Base-by-base conservation (phyloP, 2,888 invertebrate genomes). In the Mythimna vitellina region DNA sequence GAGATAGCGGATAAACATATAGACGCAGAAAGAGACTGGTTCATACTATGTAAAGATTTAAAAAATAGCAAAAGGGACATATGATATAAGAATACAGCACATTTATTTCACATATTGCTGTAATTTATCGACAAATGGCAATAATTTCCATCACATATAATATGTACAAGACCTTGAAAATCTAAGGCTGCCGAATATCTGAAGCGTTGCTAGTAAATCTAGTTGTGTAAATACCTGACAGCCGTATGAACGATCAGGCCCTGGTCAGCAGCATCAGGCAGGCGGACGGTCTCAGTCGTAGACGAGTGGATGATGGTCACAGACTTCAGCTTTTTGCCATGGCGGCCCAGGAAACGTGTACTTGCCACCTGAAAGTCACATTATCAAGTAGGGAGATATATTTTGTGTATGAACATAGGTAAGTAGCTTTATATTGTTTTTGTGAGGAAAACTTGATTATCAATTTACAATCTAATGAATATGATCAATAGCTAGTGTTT, bases 281-380 rank as follows among this genome's bases (percentile, higher is more conserved):
- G 95, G 38, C 98, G 97, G 81, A 98, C 98, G 81, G 98, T 98
- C 96, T 98, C 98, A 76, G 98, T 98, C 73, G 98, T 98, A 85
- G 98, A 98, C 91, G 98, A 98, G 97, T 98, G 98, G 90, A 98
- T 98, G 92, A 98, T 98, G 87, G 98, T 98, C 86, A 98, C 97
- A 29, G 98, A 98, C 94, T 98, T 98, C 88, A 98, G 96, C 94
- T 98, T 98, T 92, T 97, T 97, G 93, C 98, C 98, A 82, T 97
- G 97, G 88, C 98, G 98, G 89, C 98, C 98, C 89, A 98, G 96
- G 89, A 98, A 96, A 88, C 97, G 97, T 86, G 98, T 98, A 96
- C 98, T 98, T 90, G 98, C 96, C 89, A 98, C 97, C 98, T 98
- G 95, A 0, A 87, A 89, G 69, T n/a, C 72, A 79, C n/a, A 76